Conservation (phyloP, 2,888 invertebrate species). For the Dryocosmus kuriphilus region DNA sequence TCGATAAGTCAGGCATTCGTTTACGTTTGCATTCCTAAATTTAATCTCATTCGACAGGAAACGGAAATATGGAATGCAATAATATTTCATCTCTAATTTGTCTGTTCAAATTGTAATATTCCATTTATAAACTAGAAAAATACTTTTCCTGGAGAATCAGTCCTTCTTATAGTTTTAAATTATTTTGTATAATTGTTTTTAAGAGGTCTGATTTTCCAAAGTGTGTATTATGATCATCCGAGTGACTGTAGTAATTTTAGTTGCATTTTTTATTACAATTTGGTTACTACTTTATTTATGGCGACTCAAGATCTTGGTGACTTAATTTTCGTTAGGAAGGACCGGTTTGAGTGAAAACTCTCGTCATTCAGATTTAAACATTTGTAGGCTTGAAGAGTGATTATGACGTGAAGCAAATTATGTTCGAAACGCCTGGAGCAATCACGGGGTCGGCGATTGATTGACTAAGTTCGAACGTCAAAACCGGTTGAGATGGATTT, state of each 20-base stretch:
- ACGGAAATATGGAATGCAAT: not conserved
- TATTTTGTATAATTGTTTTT: too few relatives aligned
- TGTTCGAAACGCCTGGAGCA: slow-evolving; percentile 58
- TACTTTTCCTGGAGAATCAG: too few relatives aligned
- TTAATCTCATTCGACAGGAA: not conserved
- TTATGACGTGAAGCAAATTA: slow-evolving; percentile 62
- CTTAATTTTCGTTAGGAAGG: not conserved
- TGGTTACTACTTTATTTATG: not conserved
- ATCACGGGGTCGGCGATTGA: slow-evolving; percentile 53
- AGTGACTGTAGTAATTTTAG: too few relatives aligned
- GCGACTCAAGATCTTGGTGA: not conserved
- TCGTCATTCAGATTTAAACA: slow-evolving; percentile 6
- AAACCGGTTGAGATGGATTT: slow-evolving; percentile 50
- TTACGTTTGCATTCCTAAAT: not conserved
- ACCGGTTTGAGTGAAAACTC: not conserved
- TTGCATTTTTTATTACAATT: not conserved
- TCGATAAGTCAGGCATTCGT: not conserved
- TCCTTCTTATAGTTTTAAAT: too few relatives aligned
- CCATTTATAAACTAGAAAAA: not conserved
- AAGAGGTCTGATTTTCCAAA: too few relatives aligned
- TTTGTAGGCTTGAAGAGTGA: slow-evolving; percentile 45
- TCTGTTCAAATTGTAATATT: not conserved
- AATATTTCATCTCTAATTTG: not conserved
- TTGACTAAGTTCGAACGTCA: slow-evolving; percentile 53
- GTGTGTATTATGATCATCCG: too few relatives aligned